Evolutionary conservation across 2,797 vertebrate genomes (phyloP).

Genomic region (Merluccius polli): DNA sequence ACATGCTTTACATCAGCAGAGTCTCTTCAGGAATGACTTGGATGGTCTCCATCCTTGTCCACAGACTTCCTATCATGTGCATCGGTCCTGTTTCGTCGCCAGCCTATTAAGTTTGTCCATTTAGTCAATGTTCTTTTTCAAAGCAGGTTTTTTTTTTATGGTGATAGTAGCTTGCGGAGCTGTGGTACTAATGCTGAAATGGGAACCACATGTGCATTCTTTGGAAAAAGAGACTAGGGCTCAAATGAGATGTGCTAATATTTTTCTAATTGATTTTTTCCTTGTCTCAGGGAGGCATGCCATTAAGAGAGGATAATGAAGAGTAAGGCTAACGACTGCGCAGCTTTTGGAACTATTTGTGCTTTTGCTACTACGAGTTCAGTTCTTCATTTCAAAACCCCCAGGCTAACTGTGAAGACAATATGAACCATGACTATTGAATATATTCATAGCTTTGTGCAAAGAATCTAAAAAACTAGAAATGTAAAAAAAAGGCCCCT

Average conservation of each 20-base stretch:
- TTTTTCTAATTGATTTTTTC: constrained; percentile 62
- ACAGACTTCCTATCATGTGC: neutral
- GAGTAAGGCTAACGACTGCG: constrained; percentile 25
- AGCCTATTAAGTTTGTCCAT: constrained; percentile 19
- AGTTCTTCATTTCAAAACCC: neutral
- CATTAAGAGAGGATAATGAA: constrained; percentile 41
- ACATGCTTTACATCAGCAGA: neutral
- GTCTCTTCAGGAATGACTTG: constrained; percentile 6
- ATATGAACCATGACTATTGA: neutral
- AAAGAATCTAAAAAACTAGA: neutral
- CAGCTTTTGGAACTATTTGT: constrained; percentile 8
- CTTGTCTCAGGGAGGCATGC: constrained; percentile 43
- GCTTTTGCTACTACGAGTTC: constrained; percentile 5
- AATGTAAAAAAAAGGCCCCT: neutral
- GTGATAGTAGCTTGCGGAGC: constrained; percentile 29
- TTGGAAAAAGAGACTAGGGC: constrained; percentile 68
- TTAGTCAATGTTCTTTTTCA: constrained; percentile 25
- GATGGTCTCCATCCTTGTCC: neutral
- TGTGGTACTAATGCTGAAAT: constrained; percentile 40
- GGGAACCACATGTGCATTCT: constrained; percentile 68
- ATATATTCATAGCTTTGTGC: neutral
- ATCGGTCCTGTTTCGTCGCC: neutral
- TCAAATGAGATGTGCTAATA: constrained; percentile 61
- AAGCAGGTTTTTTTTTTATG: constrained; percentile 23
- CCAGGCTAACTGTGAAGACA: neutral